Base-by-base conservation (phyloP, 2,113 vertebrate genomes). In the Cheilinus undulatus region DNA sequence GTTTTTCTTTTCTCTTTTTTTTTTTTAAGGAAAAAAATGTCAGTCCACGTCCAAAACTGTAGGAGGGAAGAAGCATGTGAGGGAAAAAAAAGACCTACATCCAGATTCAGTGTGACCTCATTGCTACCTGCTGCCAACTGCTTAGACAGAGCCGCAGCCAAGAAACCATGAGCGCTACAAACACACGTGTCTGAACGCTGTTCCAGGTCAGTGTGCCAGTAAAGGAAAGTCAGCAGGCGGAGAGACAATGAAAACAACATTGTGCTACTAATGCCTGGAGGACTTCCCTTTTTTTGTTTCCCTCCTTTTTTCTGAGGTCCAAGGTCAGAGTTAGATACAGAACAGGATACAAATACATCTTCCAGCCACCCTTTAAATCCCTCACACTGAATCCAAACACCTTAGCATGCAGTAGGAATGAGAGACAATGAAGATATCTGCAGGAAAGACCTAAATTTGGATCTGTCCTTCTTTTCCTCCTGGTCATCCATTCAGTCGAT, bases 191-290 rank as follows among this genome's bases (percentile, higher is more conserved):
- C 23, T 8, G 15, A 49, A 43, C 9, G 0, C 51, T 20, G 27
- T 61, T 82, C 19, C 51, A 42, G 72, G 71, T 76, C 51, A 75
- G 36, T 59, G 67, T 76, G 71, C 20, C 70, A 62, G 43, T 17
- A 14, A 40, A 49, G 28, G 11, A 17, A 14, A 38, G 28, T 70
- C 75, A 38, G 20, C 46, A 17, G 51, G 19, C 27, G 15, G 54
- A 72, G 14, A 36, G 24, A 24, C 22, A 22, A 26, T 12, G 19
- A 61, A 14, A 32, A 45, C 27, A 49, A 9, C 40, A 40, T 2
- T 9, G 14, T 36, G 28, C 43, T 60, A 26, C 36, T 42, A 46
- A 73, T 59, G 59, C 53, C 56, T 14, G 17, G 36, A 62, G 54
- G 27, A 27, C 59, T 40, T 4, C 17, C 14, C 19, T 30, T 76